Percentiles rank a stretch among this genome's conserved stretches.
Conservation (phyloP, 2,888 invertebrate genomes). For the Xestia xanthographa region DNA sequence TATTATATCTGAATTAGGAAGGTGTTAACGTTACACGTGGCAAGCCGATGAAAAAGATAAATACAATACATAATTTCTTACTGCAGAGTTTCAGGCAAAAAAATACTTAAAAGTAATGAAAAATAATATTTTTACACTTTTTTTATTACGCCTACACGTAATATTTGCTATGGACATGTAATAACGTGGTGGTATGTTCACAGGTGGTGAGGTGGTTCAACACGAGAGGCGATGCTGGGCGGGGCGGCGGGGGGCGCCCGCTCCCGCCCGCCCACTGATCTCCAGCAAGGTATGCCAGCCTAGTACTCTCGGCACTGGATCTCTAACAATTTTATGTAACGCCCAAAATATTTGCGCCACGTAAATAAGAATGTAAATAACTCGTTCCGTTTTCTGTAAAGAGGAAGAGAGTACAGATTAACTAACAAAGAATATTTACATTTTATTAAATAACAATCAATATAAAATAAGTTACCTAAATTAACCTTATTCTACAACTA, state of each 20-base stretch:
- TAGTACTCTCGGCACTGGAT: constrained; percentile 72
- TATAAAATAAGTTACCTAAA: not conserved
- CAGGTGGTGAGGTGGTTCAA: constrained; percentile 87
- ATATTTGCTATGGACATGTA: constrained; percentile 19
- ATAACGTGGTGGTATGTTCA: constrained; percentile 57
- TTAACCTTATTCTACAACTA: constrained; percentile 6
- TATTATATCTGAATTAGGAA: not conserved
- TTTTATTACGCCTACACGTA: not conserved
- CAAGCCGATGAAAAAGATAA: not conserved
- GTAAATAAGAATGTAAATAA: not conserved
- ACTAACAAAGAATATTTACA: not conserved
- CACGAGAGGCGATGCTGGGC: constrained; percentile 88
- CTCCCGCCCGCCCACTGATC: constrained; percentile 90
- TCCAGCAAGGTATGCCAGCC: constrained; percentile 86
- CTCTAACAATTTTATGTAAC: constrained; percentile 40
- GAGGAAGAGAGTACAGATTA: not conserved
- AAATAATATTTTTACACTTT: not conserved
- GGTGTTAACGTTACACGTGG: not conserved
- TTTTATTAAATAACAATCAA: not conserved
- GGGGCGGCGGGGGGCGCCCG: constrained; percentile 90
- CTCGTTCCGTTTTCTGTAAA: not conserved
- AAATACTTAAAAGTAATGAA: not conserved
- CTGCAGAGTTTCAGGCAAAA: not conserved
- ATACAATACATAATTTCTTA: not conserved
- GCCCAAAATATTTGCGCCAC: not conserved